These are phyloP conservation scores for Oreochromis aureus DNA, from an alignment of 2,113 vertebrate species.

Conservation along the genomic window DNA sequence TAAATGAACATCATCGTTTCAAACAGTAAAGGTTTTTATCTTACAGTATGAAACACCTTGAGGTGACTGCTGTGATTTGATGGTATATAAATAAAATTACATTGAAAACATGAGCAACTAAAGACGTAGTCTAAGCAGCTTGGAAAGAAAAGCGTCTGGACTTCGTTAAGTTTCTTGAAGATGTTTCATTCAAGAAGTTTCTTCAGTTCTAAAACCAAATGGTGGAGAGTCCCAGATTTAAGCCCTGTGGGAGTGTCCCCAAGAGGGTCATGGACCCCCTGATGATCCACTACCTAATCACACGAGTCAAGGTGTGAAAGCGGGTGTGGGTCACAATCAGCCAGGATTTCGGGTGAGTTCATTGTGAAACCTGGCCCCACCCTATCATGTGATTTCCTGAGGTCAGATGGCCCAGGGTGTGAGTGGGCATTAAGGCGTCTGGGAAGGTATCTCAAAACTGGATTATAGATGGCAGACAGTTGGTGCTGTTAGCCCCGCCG, in stretches of 20 bases:
- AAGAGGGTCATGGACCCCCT: not conserved
- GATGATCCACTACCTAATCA: fast-evolving
- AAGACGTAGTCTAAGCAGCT: not conserved
- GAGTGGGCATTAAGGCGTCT: too few species aligned
- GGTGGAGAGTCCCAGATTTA: not conserved
- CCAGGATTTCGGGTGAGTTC: fast-evolving
- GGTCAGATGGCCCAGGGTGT: not conserved
- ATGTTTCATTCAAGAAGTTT: not conserved
- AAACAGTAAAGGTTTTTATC: not conserved
- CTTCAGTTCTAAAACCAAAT: not conserved
- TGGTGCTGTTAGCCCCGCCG: not conserved
- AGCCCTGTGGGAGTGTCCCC: not conserved
- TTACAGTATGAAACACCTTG: not conserved
- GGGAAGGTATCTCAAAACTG: not conserved
- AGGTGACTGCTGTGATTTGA: not conserved
- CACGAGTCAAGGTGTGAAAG: fast-evolving
- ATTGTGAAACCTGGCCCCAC: not conserved
- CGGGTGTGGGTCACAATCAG: fast-evolving
- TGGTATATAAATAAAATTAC: not conserved
- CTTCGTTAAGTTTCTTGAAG: not conserved
- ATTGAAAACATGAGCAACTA: not conserved
- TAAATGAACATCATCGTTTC: not conserved
- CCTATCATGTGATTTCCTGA: not conserved
- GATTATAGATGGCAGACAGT: not conserved
- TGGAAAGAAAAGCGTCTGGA: not conserved